Evolutionary conservation across 2,888 invertebrate genomes (phyloP), one percentile per base, ranked within the genome.

Genomic region (Amblyteles armatorius): DNA sequence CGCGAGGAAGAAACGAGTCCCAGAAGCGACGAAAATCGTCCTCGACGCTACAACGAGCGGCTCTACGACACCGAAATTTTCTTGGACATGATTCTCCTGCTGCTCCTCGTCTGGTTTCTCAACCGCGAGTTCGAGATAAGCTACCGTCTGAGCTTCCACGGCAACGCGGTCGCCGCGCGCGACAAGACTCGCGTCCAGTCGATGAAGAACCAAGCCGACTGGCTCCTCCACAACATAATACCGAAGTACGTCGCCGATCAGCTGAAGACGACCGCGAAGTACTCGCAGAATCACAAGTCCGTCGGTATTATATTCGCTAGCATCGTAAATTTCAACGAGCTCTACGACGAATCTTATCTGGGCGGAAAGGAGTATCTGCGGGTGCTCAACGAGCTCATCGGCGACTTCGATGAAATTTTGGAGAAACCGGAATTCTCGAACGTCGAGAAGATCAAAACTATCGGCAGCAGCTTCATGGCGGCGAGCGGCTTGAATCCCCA

Each of bases 371-470:
- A 99, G 94, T 99, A 98, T 93, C 94, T 99, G 87, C 95, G 99
- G 19, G 99, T 99, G 11, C 95, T 99, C 72, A 99, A 99, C 94
- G 99, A 99, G 93, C 94, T 99, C 76, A 98, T 99, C 86, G 98
- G 97, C 0, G 99, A 99, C 94, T 99, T 99, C 91, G 99, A 99
- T 92, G 99, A 99, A 91, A 94, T 99, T 71, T 94, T 99, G 7
- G 97, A 97, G 83, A 95, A 97, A 63, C 95, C 96, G 0, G 96
- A 97, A 88, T 99, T 97, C 90, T 96, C 96, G 60, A 97, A 97
- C 89, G 98, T 99, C 6, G 99, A 99, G 93, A 99, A 99, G 94
- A 99, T 99, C 87, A 99, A 99, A 94, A 99, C 99, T 0, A 99
- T 99, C 85, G 98, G 98, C 5, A 98, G 98, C 88, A 98, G 99